Evolutionary conservation across 2,113 vertebrate species (phyloP), one percentile per base, ranked within the genome.

Genomic region (Bettongia penicillata): DNA sequence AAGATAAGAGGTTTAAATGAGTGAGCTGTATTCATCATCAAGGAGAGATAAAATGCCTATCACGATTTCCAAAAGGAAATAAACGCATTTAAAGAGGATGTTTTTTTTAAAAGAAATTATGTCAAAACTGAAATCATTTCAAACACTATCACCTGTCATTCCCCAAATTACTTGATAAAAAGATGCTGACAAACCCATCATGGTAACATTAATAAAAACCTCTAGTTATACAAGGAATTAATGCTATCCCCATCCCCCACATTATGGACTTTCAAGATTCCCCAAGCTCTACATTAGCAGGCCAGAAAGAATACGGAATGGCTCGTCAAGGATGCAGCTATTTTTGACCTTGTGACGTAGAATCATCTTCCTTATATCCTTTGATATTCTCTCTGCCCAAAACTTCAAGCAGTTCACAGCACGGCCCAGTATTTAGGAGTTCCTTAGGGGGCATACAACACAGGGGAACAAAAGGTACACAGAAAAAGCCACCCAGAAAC

Each of bases 191-290:
- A 91, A 93, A 49, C 23, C 31, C 19, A 91, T 49, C 22, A 5
- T 26, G 93, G n/a, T 77, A 93, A 25, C 90, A 91, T 95, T 90
- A 43, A 93, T 51, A 52, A 52, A n/a, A 57, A 92, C 24, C 55
- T 84, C 37, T 9, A 5, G 61, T 53, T 52, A n/a, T 51, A 84
- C 31, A 84, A 43, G n/a, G 68, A 84, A 94, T 89, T 57, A 52
- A 91, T 50, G 89, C 94, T 51, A 90, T 37, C 51, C 57, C 51
- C 0, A 90, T 93, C 89, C 8, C 89, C 8, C 52, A 95, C 51
- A 95, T 91, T 90, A 43, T 31, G 12, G 16, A 0, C 28, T 24
- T 55, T 55, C 43, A n/a, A 77, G 37, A 25, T 24, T 26, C 52
- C 10, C 49, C 61, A 37, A 14, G 1, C 19, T 77, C 37, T n/a